Evolutionary conservation across 2,113 vertebrate species (phyloP).

Genomic region (Oreochromis niloticus): DNA sequence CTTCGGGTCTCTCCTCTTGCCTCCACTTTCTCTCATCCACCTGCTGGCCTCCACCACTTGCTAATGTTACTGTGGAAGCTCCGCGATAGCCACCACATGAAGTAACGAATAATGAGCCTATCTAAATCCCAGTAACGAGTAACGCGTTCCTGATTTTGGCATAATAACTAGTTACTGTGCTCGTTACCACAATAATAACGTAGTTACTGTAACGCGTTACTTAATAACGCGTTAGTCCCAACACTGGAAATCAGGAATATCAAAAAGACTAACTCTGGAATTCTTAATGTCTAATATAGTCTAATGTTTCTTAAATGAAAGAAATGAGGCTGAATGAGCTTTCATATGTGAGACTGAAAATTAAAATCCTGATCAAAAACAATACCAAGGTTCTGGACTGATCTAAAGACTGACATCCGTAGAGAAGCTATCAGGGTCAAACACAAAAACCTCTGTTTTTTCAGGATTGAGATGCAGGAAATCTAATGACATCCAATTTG

Average conservation of each 20-base stretch:
- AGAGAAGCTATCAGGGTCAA: not conserved
- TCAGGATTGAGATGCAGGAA: not conserved
- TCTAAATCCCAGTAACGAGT: too few relatives aligned
- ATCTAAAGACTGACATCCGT: not conserved
- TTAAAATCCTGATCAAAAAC: accelerated
- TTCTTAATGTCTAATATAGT: not conserved
- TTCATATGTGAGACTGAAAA: not conserved
- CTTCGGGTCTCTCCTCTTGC: too few relatives aligned
- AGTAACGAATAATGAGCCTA: too few relatives aligned
- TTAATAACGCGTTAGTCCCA: too few relatives aligned
- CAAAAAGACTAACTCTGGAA: accelerated
- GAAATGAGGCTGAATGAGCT: not conserved
- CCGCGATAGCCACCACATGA: too few relatives aligned
- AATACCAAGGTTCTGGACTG: not conserved
- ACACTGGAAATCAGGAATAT: not conserved
- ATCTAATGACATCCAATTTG: accelerated
- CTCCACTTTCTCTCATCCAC: too few relatives aligned
- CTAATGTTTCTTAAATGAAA: not conserved
- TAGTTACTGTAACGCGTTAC: too few relatives aligned
- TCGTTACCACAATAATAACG: too few relatives aligned
- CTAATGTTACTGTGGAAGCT: too few relatives aligned
- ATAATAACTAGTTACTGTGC: too few relatives aligned
- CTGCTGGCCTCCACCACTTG: too few relatives aligned
- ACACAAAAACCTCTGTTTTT: not conserved
- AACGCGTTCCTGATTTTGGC: too few relatives aligned